Conservation (phyloP, 2,113 vertebrate species). For the Etheostoma spectabile region DNA sequence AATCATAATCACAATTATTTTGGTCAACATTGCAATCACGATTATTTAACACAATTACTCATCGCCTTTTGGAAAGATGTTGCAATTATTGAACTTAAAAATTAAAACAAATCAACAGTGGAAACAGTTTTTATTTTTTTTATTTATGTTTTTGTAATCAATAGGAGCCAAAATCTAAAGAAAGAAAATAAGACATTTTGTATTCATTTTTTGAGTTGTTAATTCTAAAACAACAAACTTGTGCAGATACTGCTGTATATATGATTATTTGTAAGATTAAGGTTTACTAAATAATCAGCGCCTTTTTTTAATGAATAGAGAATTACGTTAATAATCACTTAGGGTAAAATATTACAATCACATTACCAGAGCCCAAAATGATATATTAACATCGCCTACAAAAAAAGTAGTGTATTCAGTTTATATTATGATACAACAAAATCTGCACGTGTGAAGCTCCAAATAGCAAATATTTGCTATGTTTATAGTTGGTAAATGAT, state of each 20-base stretch:
- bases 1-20: no score
- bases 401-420: background rate
- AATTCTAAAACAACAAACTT: no score
- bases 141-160: no score
- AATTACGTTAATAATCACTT: background rate
- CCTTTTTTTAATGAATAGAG: background rate
- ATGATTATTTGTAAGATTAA: no score
- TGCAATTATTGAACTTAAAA: no score
- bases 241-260: no score
- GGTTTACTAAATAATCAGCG: background rate
- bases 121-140: no score
- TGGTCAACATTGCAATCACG: no score
- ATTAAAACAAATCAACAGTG: no score
- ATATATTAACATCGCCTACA: background rate
- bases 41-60: no score
- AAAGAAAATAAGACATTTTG: background rate
- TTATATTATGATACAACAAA: background rate
- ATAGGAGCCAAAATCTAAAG: background rate
- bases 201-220: no score
- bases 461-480: background rate
- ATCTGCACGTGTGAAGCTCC: background rate
- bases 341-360: background rate
- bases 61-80: no score
- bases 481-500: background rate
- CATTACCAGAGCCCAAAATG: background rate